Evolutionary conservation across 2,888 invertebrate genomes (phyloP).

Genomic region (Polydrusus tereticollis): DNA sequence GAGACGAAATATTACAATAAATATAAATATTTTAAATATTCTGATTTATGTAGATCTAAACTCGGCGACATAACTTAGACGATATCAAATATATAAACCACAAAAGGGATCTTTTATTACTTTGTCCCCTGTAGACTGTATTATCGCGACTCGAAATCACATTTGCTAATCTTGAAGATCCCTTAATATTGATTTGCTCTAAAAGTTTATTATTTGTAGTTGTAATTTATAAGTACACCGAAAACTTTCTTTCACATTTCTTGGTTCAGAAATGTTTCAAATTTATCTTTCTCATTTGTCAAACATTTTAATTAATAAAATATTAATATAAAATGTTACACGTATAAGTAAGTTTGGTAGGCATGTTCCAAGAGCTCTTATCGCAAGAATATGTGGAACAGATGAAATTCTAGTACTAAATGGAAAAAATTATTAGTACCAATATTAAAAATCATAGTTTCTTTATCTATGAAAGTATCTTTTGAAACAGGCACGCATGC

Average conservation of each 20-base stretch:
- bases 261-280: not conserved
- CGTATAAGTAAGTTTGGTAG: too few species aligned
- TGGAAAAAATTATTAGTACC: too few species aligned
- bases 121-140: conserved; percentile 10
- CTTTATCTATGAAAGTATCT: too few species aligned
- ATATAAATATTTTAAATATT: conserved; percentile 7
- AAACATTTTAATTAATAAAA: not conserved
- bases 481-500: too few species aligned
- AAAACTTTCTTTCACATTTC: not conserved
- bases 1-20: not conserved
- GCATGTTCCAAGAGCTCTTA: too few species aligned
- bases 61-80: not conserved
- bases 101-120: conserved; percentile 11
- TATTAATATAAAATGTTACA: too few species aligned
- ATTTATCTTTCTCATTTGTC: not conserved
- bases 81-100: not conserved
- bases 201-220: conserved; percentile 12
- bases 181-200: conserved; percentile 13
- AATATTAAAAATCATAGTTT: too few species aligned
- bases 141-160: conserved; percentile 13
- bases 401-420: too few species aligned
- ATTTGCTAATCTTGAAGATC: conserved; percentile 4
- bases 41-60: conserved; percentile 1
- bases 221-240: conserved; percentile 20
- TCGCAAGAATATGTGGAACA: too few species aligned